A percentile compares a stretch with the other conserved stretches of the same genome.
These are phyloP conservation scores for Sebastes steindachneri DNA, from an alignment of 2,797 vertebrate genomes.

Conservation along the genomic window DNA sequence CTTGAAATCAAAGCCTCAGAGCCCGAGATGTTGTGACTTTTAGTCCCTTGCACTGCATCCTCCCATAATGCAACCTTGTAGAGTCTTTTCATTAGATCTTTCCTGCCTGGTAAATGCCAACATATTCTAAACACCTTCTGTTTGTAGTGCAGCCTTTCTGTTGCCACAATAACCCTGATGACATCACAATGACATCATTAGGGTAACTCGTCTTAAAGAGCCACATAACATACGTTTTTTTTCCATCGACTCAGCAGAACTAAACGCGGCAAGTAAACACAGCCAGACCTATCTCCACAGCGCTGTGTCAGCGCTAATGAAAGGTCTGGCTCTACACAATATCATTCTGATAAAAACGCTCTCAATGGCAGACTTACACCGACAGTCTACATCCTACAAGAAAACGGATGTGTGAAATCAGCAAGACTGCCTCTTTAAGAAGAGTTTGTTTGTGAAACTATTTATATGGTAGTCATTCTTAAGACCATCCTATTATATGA, in stretches of 20 bases:
- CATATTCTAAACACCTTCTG: not conserved
- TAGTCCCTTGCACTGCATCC: not conserved
- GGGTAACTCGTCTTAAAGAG: not conserved
- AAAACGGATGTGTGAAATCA: not conserved
- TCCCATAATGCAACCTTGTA: not conserved
- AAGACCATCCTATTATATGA: not conserved
- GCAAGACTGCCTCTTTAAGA: not conserved
- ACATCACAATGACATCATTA: not conserved
- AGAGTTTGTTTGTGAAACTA: not conserved
- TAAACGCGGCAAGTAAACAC: no score
- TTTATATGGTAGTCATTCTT: not conserved
- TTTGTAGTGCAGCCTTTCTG: not conserved
- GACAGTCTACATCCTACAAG: not conserved
- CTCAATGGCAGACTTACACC: not conserved
- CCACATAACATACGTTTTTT: not conserved
- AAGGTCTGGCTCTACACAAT: not conserved
- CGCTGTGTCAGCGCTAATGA: no score
- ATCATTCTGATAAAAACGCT: not conserved
- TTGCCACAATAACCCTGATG: not conserved
- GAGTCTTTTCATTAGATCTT: not conserved
- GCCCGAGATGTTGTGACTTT: fast-evolving
- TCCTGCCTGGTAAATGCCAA: not conserved
- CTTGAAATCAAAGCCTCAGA: not conserved
- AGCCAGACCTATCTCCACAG: no score
- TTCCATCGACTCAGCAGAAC: no score